Evolutionary conservation across 92 coral and sea anemone genomes (phyloP), one percentile per base, ranked within the genome.

Genomic region (Phymanthus crucifer): DNA sequence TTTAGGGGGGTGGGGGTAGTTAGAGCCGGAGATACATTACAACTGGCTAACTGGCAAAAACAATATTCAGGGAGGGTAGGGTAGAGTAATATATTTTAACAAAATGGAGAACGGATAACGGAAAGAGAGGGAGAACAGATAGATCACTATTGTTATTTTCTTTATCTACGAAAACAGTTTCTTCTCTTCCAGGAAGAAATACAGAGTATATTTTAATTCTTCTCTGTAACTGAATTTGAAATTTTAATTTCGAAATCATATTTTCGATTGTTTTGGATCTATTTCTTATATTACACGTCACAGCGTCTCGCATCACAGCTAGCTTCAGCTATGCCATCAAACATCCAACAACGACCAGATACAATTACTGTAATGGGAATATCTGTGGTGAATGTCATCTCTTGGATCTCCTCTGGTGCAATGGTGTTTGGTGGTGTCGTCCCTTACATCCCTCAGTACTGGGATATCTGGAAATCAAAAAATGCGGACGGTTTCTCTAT

Each of bases 391-490:
- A 85, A 80, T 17, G 54, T 88, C 32, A 78, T 95, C 58, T 90
- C 98, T 2, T 90, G 92, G 93, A n/a, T 95, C 33, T 95, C 98
- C 31, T 93, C 98, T 24, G 90, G 87, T 33, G 95, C 98, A 13
- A 95, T 95, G 98, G 80, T 95, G 32, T 86, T 95, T 81, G 98
- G 98, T 70, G 98, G 97, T 0, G 95, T 95, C 24, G 98, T 95
- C 3, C 98, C 98, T 1, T 95, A 95, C 74, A 78, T 95, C 18
- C 98, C 98, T 8, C 98, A 95, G 56, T 95, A 95, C 70, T 95
- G 93, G 90, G 98, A 95, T 74, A 95, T 95, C 66, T 84, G 68
- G 85, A 87, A 81, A 68, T 79, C 92, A 65, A 83, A 90, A 13
- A 90, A 95, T 78, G 98, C 97, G 0, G 91, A 91, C 47, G 98